These are phyloP conservation scores for Epinotia bilunana DNA, from an alignment of 2,888 invertebrate species.

Conservation along the genomic window DNA sequence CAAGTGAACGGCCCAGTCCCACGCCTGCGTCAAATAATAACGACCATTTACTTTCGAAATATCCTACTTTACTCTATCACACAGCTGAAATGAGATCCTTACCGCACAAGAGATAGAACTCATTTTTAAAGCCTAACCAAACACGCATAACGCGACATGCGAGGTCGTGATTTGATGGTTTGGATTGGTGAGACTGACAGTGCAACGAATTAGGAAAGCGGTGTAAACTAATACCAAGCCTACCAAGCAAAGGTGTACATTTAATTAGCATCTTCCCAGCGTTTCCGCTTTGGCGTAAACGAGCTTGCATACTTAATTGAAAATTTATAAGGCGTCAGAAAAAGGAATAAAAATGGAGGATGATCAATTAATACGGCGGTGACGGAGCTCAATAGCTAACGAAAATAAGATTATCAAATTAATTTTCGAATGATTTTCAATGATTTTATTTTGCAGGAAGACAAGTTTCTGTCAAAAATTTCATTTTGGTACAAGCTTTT, in stretches of 20 bases:
- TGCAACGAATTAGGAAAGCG: slow-evolving; percentile 49
- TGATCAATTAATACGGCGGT: slow-evolving; percentile 27
- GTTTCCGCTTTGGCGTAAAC: slow-evolving; percentile 32
- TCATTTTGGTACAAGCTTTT: no score
- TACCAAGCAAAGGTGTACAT: slow-evolving; percentile 33
- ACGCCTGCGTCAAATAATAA: slow-evolving; percentile 53
- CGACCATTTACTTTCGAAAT: slow-evolving; percentile 48
- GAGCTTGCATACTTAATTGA: slow-evolving; percentile 22
- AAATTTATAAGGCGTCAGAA: slow-evolving; percentile 28
- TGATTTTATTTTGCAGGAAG: no score
- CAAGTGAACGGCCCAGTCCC: slow-evolving; percentile 55
- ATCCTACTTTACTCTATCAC: not conserved
- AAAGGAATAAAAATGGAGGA: slow-evolving; percentile 16
- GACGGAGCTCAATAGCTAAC: not conserved
- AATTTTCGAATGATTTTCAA: not conserved
- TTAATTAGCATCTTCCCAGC: slow-evolving; percentile 30
- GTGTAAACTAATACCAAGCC: slow-evolving; percentile 51
- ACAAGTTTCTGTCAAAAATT: no score
- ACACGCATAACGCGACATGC: no score
- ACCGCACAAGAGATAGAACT: not conserved
- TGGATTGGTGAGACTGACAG: slow-evolving; percentile 52
- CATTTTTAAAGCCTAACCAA: not conserved
- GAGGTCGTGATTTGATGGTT: not conserved
- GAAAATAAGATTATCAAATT: slow-evolving; percentile 15
- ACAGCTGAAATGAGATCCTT: not conserved